Conservation (phyloP, 92 coral and sea anemone genomes). For the Meandrina meandrites region DNA sequence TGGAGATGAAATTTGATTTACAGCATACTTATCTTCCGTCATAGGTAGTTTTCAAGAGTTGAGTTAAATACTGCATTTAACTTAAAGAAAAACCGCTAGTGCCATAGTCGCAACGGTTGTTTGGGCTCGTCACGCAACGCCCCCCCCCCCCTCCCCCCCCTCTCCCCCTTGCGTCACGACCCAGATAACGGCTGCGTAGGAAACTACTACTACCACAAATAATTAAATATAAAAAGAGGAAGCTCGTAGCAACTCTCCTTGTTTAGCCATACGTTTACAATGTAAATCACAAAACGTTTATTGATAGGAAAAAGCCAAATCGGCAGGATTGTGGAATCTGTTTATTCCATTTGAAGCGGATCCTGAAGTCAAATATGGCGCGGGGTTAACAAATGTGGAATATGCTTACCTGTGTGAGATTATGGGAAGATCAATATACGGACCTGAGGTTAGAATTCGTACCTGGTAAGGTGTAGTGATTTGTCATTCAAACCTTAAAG, state of each 20-base stretch:
- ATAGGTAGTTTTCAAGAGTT: too few species aligned
- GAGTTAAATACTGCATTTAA: too few species aligned
- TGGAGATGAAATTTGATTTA: neutral
- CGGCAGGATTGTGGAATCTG: conserved; percentile 91
- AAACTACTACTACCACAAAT: neutral
- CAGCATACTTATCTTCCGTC: neutral
- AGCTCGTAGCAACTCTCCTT: neutral
- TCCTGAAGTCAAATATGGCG: conserved; percentile 78
- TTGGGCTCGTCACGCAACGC: too few species aligned
- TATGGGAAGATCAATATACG: conserved; percentile 85
- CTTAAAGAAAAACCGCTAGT: too few species aligned
- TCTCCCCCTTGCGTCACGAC: too few species aligned
- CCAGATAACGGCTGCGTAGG: too few species aligned
- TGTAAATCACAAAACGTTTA: neutral
- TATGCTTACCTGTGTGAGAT: conserved; percentile 89
- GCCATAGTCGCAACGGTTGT: too few species aligned
- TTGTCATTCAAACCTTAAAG: neutral
- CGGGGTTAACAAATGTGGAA: conserved; percentile 93
- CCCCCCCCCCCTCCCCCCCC: too few species aligned
- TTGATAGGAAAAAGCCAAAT: conserved; percentile 75
- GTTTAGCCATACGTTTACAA: too few species aligned
- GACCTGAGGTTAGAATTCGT: conserved; percentile 76
- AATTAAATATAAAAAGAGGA: neutral
- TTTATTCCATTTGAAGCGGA: conserved; percentile 91
- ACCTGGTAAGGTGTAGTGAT: neutral